A percentile compares a stretch with the other conserved stretches of the same genome.
Evolutionary conservation across 37 sponge, comb jelly and placozoan species (phyloP).

Genomic region (Spongia lamella): DNA sequence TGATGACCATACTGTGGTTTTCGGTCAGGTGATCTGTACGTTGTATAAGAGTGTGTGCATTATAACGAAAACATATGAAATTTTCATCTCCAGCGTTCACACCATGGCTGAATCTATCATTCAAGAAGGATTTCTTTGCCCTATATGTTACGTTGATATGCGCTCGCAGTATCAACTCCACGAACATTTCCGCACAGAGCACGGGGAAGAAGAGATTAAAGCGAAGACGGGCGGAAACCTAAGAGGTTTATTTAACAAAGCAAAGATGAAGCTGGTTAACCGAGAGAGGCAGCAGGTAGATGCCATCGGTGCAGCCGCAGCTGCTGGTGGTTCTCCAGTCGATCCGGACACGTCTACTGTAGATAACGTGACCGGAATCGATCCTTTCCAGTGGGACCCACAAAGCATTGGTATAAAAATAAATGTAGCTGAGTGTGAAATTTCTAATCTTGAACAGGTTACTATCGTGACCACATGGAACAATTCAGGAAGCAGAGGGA

Average conservation of each 20-base stretch:
- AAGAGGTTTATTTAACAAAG: slow-evolving; percentile 48
- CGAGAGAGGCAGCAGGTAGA: background rate
- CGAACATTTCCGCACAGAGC: slow-evolving; percentile 60
- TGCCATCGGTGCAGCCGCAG: slow-evolving; percentile 39
- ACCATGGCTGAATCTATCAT: no score
- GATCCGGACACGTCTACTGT: background rate
- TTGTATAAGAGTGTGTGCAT: no score
- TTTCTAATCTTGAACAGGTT: slow-evolving; percentile 31
- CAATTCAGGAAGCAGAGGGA: slow-evolving; percentile 42
- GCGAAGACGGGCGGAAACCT: slow-evolving; percentile 46
- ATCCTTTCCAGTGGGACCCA: slow-evolving; percentile 45
- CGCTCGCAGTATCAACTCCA: slow-evolving; percentile 36
- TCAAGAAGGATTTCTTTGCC: slow-evolving; percentile 76
- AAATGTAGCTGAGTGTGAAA: background rate
- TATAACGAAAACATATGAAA: no score
- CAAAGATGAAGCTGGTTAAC: slow-evolving; percentile 37
- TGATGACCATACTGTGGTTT: no score
- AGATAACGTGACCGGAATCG: slow-evolving; percentile 45
- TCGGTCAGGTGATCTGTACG: no score
- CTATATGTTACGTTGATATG: slow-evolving; percentile 56
- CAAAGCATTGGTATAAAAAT: slow-evolving; percentile 64
- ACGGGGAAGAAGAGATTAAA: slow-evolving; percentile 18
- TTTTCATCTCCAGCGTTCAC: no score
- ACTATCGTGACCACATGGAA: background rate
- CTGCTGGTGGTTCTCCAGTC: background rate